Evolutionary conservation across 2,888 invertebrate species (phyloP), one percentile per base, ranked within the genome.

Genomic region (Diploptera punctata): DNA sequence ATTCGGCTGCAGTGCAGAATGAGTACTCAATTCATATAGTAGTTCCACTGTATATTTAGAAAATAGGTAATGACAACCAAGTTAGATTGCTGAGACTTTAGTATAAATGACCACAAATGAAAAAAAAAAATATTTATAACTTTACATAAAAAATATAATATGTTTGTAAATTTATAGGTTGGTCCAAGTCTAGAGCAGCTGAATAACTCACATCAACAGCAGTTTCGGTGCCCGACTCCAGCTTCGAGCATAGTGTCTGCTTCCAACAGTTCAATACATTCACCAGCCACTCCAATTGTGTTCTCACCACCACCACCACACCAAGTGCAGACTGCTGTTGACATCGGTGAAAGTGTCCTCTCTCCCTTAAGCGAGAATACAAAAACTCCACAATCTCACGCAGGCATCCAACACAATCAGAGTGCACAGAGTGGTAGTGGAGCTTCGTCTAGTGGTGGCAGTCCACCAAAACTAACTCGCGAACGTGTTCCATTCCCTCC

Each of bases 381-480:
- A 13, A 60, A 13, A 26, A 16, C 44, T 26, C 62, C 70, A 33
- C 49, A 52, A 21, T 43, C 31, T 44, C n/a, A 68, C 38, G 38
- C 5, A n/a, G 19, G 21, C 7, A 52, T 10, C 18, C 24, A 38
- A 13, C 29, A 61, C 19, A 61, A 31, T 19, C 65, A 47, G 1
- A 26, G 65, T 44, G 47, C 52, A 10, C 57, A 57, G n/a, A 43
- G 65, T 33, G 67, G 68, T 19, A 72, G 73, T 33, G 73, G 72
- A 0, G 54, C 57, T 29, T 60, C 68, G 10, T 70, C 76, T n/a
- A 76, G 76, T 69, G 71, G 76, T 26, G 81, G 81, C 7, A 85
- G 84, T 77, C 85, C 86, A 1, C 85, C 86, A 13, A 87, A 86
- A 76, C 77, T 85, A 61, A 80, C 82, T 4, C 84, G 84, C 72